These are phyloP conservation scores for Darwinula stevensoni DNA, from an alignment of 2,888 invertebrate species.

Conservation along the genomic window DNA sequence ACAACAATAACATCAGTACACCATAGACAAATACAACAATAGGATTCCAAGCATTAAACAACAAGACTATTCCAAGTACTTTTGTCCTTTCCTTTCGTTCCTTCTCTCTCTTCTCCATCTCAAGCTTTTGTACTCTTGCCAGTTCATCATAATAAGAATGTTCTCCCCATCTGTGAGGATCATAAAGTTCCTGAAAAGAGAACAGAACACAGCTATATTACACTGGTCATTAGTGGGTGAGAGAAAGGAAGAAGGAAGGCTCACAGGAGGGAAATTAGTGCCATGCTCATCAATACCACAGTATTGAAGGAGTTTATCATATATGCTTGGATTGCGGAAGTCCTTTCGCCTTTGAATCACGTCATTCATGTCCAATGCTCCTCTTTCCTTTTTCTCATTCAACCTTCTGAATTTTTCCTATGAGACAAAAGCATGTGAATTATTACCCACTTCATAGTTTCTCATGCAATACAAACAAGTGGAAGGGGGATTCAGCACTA, in stretches of 20 bases:
- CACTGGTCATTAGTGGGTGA: not conserved
- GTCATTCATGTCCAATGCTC: slow-evolving; percentile 58
- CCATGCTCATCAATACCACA: slow-evolving; percentile 87
- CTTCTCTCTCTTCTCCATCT: slow-evolving; percentile 74
- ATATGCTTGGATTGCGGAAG: slow-evolving; percentile 88
- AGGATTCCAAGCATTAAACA: slow-evolving; percentile 1
- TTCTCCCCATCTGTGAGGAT: slow-evolving; percentile 67
- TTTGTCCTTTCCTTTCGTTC: slow-evolving; percentile 58
- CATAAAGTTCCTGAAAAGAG: slow-evolving; percentile 35
- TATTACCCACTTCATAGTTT: not conserved
- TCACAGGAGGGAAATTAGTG: slow-evolving; percentile 61
- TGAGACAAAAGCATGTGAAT: too few species aligned
- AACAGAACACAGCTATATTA: too few species aligned
- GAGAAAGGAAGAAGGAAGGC: slow-evolving; percentile 7
- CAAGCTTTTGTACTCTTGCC: slow-evolving; percentile 55
- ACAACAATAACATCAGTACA: slow-evolving; percentile 6
- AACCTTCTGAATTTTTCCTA: slow-evolving; percentile 50
- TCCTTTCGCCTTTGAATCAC: slow-evolving; percentile 70
- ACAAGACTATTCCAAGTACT: slow-evolving; percentile 10
- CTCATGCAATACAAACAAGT: not conserved
- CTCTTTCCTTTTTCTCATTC: slow-evolving; percentile 31
- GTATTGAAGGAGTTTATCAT: slow-evolving; percentile 78
- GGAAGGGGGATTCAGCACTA: too few species aligned
- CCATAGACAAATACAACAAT: too few species aligned
- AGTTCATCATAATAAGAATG: slow-evolving; percentile 81